phyloP scores from a whole-genome alignment of 2,797 vertebrate species.

The Emydoidea blandingii region DNA sequence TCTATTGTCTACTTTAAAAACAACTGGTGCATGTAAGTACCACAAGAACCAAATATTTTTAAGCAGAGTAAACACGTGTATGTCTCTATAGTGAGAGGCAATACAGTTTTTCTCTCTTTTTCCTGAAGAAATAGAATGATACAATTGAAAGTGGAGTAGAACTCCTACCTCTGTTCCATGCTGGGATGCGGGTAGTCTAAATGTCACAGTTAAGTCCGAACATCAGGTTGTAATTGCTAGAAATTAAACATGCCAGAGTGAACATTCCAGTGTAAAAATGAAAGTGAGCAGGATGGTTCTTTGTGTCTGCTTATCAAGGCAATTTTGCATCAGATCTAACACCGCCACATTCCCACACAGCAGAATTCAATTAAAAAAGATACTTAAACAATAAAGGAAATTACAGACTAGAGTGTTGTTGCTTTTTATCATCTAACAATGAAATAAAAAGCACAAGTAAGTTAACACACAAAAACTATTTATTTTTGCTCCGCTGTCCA shows the following conservation, averaged over 20 bases:
- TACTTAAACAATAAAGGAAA: slow-evolving; percentile 37
- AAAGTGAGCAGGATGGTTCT: slow-evolving; percentile 36
- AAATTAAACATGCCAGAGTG: slow-evolving; percentile 68
- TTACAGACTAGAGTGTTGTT: not conserved
- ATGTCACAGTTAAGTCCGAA: slow-evolving; percentile 64
- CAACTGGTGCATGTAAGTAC: not conserved
- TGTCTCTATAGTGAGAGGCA: not conserved
- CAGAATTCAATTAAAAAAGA: slow-evolving; percentile 32
- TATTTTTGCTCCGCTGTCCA: not conserved
- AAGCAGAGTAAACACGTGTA: not conserved
- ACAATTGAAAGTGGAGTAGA: slow-evolving; percentile 48
- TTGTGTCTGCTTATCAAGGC: slow-evolving; percentile 27
- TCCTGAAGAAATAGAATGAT: slow-evolving; percentile 61
- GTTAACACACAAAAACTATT: not conserved
- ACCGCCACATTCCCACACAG: slow-evolving; percentile 3
- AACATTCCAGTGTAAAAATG: slow-evolving; percentile 66
- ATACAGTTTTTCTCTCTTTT: not conserved
- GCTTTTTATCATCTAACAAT: slow-evolving; percentile 15
- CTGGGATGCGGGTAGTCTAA: slow-evolving; percentile 51
- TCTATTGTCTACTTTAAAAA: not conserved
- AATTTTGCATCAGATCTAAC: slow-evolving; percentile 38
- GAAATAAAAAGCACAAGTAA: slow-evolving; percentile 1
- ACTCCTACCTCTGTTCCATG: slow-evolving; percentile 30
- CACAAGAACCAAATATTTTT: not conserved
- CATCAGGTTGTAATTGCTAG: slow-evolving; percentile 66